Evolutionary conservation across 2,888 invertebrate species (phyloP).

Genomic region (Caenorhabditis becei): DNA sequence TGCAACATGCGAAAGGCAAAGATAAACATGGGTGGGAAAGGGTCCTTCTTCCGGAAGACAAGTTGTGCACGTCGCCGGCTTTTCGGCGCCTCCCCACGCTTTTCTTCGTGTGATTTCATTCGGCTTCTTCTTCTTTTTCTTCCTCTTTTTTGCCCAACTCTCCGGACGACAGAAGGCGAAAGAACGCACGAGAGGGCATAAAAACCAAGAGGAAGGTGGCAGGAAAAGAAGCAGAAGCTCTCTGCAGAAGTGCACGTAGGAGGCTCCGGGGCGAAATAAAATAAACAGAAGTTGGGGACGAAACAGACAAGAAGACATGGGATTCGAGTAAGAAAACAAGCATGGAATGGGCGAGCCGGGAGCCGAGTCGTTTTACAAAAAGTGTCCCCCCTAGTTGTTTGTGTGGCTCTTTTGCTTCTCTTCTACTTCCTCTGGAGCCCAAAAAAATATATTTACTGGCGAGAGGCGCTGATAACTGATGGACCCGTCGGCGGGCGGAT

Average conservation of each 20-base stretch:
- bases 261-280: conserved; percentile 6
- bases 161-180: conserved; percentile 20
- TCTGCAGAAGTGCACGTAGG: conserved; percentile 57
- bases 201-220: conserved; percentile 13
- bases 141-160: conserved; percentile 7
- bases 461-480: conserved; percentile 44
- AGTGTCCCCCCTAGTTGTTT: conserved; percentile 38
- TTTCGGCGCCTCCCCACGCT: conserved; percentile 33
- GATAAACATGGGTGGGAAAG: conserved; percentile 23
- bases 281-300: conserved; percentile 31
- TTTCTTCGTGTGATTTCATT: conserved; percentile 56
- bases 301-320: not conserved
- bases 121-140: conserved; percentile 21
- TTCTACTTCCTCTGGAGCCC: not conserved
- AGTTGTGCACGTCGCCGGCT: conserved; percentile 39
- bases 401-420: conserved; percentile 9
- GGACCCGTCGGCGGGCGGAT: conserved; percentile 16
- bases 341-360: conserved; percentile 14
- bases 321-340: conserved; percentile 6
- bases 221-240: conserved; percentile 22
- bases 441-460: conserved; percentile 47
- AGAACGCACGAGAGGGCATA: conserved; percentile 39
- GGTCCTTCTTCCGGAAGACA: conserved; percentile 12
- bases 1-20: conserved; percentile 13
- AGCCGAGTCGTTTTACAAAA: conserved; percentile 30